Percentiles rank a stretch among this genome's conserved stretches.
Conservation (phyloP, 1,140 invertebrate genomes). For the Drosophila jambulina region DNA sequence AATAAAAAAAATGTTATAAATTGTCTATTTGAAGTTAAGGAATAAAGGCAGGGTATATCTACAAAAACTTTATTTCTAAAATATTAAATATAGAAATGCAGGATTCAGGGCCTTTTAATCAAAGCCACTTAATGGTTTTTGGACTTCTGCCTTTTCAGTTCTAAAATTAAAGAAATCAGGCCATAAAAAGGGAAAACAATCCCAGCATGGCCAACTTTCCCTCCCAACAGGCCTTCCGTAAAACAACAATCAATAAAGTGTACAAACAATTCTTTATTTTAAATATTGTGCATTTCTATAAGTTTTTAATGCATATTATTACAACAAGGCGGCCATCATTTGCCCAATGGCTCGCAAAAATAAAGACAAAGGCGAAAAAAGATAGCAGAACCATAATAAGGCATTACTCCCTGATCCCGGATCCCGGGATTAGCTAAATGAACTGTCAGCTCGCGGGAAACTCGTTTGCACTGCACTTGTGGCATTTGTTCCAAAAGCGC, state of each 20-base stretch:
- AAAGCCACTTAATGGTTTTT: too few species aligned
- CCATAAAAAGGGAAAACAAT: too few species aligned
- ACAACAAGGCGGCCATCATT: background rate
- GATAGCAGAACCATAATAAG: constrained; percentile 18
- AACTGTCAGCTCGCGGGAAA: constrained; percentile 55
- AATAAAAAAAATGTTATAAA: too few species aligned
- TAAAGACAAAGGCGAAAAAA: background rate
- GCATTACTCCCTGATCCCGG: constrained; percentile 9
- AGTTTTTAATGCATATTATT: background rate
- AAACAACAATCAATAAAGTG: background rate
- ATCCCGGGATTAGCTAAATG: constrained; percentile 56
- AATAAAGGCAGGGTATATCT: too few species aligned
- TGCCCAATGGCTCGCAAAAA: background rate
- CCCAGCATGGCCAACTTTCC: too few species aligned
- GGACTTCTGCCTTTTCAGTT: too few species aligned
- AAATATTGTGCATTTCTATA: background rate
- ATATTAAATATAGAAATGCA: too few species aligned
- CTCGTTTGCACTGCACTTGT: constrained; percentile 60
- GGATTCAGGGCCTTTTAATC: too few species aligned
- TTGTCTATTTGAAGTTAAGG: too few species aligned
- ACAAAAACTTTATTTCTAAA: too few species aligned
- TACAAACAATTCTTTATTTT: background rate
- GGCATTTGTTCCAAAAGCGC: constrained; percentile 74
- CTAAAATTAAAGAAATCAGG: too few species aligned
- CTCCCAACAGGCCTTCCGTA: background rate